These are phyloP conservation scores for Drosophila truncata DNA, from an alignment of 1,140 invertebrate species.

Conservation along the genomic window DNA sequence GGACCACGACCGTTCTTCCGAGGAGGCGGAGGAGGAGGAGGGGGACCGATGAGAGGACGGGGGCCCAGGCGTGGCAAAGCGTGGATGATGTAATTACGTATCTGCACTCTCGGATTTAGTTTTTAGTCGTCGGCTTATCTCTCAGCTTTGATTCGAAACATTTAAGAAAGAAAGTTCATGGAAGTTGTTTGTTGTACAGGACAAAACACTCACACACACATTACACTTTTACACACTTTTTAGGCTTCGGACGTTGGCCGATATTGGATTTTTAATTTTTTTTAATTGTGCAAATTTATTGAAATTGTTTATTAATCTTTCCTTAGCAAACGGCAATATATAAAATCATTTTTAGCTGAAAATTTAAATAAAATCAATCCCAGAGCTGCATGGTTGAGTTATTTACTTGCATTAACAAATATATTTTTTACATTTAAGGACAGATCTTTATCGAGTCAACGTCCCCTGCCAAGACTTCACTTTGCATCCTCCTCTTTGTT, in stretches of 20 bases:
- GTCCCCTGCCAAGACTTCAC: conserved; percentile 47
- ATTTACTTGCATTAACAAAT: conserved; percentile 33
- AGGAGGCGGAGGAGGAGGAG: conserved; percentile 36
- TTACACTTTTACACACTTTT: no score
- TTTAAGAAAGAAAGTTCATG: conserved; percentile 24
- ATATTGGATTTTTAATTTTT: background rate
- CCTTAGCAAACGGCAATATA: conserved; percentile 5
- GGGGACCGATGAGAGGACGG: conserved; percentile 64
- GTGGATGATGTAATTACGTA: conserved; percentile 82
- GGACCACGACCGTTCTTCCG: conserved; percentile 59
- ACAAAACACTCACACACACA: conserved; percentile 12
- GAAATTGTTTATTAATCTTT: background rate
- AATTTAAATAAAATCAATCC: conserved; percentile 48
- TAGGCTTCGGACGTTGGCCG: conserved; percentile 5
- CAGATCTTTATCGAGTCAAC: conserved; percentile 5
- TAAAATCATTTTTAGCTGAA: background rate
- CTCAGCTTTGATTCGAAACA: conserved; percentile 59
- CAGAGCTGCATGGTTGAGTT: conserved; percentile 19
- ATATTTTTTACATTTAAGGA: no score
- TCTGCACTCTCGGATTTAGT: conserved; percentile 53
- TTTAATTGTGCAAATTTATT: background rate
- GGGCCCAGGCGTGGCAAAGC: conserved; percentile 81
- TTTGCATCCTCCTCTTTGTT: conserved; percentile 1
- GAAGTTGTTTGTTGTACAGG: background rate
- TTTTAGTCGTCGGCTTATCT: conserved; percentile 60